phyloP scores from a whole-genome alignment of 1,140 invertebrate species.

The Bombus ignitus region DNA sequence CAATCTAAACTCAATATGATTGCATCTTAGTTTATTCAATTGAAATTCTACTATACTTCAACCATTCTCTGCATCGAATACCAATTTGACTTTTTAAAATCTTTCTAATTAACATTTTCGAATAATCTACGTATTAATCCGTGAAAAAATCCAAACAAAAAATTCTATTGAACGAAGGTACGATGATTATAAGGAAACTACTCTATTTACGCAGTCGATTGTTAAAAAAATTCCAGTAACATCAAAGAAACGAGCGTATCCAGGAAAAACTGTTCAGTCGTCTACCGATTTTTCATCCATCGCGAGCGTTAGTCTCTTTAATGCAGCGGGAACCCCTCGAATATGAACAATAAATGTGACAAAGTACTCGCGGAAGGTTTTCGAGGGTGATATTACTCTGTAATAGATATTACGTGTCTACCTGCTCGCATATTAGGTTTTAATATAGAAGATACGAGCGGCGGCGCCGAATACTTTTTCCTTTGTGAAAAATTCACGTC shows the following conservation, averaged over 20 bases:
- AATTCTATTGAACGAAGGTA: too few relatives aligned
- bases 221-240: background rate
- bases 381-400: slow-evolving; percentile 69
- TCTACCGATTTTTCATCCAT: background rate
- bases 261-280: background rate
- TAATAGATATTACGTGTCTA: slow-evolving; percentile 72
- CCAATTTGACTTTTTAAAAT: too few relatives aligned
- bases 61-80: too few relatives aligned
- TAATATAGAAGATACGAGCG: slow-evolving; percentile 72
- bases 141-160: too few relatives aligned
- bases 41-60: too few relatives aligned
- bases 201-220: background rate
- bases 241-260: background rate
- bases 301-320: slow-evolving; percentile 45
- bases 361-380: slow-evolving; percentile 69
- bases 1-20: too few relatives aligned
- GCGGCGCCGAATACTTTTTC: slow-evolving; percentile 65
- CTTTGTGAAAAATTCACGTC: slow-evolving; percentile 72
- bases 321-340: slow-evolving; percentile 49
- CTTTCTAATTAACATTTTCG: too few relatives aligned
- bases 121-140: too few relatives aligned
- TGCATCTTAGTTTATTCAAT: too few relatives aligned
- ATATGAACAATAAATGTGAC: slow-evolving; percentile 68
- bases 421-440: slow-evolving; percentile 72
- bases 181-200: too few relatives aligned